These are phyloP conservation scores for Zosterops hypoxanthus DNA, from an alignment of 2,113 vertebrate species.

Conservation along the genomic window DNA sequence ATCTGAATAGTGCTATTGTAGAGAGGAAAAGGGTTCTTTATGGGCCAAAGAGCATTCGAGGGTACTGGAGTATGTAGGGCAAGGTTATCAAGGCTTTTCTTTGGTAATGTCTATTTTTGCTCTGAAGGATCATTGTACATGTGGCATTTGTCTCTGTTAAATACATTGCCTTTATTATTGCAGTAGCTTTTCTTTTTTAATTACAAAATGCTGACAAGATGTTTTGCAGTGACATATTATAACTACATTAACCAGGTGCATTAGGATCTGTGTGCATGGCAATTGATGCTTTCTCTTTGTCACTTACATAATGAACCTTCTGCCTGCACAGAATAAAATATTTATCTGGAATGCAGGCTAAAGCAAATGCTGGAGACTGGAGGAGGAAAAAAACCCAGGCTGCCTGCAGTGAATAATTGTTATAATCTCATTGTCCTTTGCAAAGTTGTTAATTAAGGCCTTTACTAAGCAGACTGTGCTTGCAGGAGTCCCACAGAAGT, in stretches of 20 bases:
- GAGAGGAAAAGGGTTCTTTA: conserved; percentile 42
- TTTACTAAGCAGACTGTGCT: conserved; percentile 58
- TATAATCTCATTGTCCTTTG: conserved; percentile 70
- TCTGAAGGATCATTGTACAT: conserved; percentile 35
- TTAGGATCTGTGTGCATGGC: conserved; percentile 33
- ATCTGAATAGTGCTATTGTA: conserved; percentile 47
- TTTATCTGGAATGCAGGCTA: conserved; percentile 53
- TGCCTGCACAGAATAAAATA: conserved; percentile 60
- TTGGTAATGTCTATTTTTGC: conserved; percentile 11
- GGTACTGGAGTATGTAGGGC: conserved; percentile 38
- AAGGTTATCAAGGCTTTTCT: conserved; percentile 55
- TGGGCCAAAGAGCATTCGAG: conserved; percentile 42
- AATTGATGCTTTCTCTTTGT: conserved; percentile 54
- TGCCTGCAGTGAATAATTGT: conserved; percentile 65
- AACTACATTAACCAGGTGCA: conserved; percentile 62
- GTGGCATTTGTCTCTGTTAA: conserved; percentile 35
- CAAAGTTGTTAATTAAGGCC: conserved; percentile 67
- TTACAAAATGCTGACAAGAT: conserved; percentile 56
- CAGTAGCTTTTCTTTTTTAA: conserved; percentile 57
- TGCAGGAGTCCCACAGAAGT: conserved; percentile 49
- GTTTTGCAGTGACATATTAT: conserved; percentile 53
- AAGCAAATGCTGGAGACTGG: conserved; percentile 39
- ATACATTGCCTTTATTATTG: conserved; percentile 30
- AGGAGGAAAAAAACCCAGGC: neutral
- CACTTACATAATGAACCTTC: conserved; percentile 62